Base-by-base conservation (phyloP, 2,797 vertebrate genomes). In the Urosaurus nigricauda region DNA sequence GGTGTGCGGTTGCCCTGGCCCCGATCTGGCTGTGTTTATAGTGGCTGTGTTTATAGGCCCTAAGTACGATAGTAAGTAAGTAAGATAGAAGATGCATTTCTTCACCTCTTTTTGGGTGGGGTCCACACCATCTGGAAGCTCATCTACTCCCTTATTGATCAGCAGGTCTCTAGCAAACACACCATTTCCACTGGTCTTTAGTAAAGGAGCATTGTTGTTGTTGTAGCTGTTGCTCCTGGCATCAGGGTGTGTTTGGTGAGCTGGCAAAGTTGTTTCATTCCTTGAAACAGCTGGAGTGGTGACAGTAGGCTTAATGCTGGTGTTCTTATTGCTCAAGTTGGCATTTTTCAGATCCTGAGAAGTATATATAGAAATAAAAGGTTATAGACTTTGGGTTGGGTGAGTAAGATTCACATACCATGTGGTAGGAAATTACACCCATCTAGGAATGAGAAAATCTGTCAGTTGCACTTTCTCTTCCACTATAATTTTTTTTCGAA, bases 51-150 rank as follows among this genome's bases (percentile, higher is more conserved):
- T n/a, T 43, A 43, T 5, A 43, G 43, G 3, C 43, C 43, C 43
- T 43, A 43, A 51, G 47, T 51, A 51, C 8, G 47, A 9, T 51
- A 51, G 47, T 51, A 51, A 51, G 32, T 14, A 40, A 21, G 32
- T 43, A n/a, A 37, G 24, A 16, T 6, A 32, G 47, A 7, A 32
- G 43, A 51, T 1, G 21, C 8, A 26, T 2, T 2, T 1, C 37
- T 51, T 91, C 91, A 98, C 98, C 98, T 99, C 98, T 95, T 96
- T 98, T 88, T 94, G 97, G 74, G 92, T 88, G 83, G 98, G 97
- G 93, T 98, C 97, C 93, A 97, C 97, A 1, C 97, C 98, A 21
- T 96, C 90, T 0, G 98, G 98, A 75, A 98, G 97, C 11, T 98
- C 97, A 12, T 93, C 95, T 35, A 97, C 86, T 0, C 91, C 83